These are phyloP conservation scores for Phymorhynchus buccinoides DNA, from an alignment of 1,140 invertebrate species.

Conservation along the genomic window DNA sequence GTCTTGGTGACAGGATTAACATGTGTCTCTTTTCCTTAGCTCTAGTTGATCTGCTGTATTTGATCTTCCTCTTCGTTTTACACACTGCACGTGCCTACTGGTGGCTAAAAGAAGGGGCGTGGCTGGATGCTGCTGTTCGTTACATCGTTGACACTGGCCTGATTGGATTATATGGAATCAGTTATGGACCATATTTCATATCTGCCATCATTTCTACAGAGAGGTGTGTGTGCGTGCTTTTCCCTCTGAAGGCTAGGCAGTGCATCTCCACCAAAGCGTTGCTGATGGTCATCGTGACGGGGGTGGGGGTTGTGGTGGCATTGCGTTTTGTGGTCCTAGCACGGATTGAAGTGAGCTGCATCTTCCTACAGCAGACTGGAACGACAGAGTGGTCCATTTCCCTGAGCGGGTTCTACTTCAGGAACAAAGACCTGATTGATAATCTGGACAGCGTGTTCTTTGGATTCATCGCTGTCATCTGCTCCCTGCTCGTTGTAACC, in stretches of 20 bases:
- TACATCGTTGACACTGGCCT: neutral
- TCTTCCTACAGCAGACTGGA: neutral
- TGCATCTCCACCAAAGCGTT: neutral
- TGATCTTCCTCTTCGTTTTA: neutral
- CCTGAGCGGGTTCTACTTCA: neutral
- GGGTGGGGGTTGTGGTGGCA: neutral
- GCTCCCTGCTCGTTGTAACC: neutral
- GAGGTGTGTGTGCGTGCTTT: slow-evolving; percentile 27
- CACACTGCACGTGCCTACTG: neutral
- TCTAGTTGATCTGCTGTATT: neutral
- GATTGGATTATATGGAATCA: neutral
- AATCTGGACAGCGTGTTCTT: slow-evolving; percentile 14
- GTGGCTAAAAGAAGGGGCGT: neutral
- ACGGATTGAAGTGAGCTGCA: neutral
- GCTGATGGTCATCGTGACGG: neutral
- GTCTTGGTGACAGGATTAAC: slow-evolving; percentile 13
- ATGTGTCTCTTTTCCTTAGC: slow-evolving; percentile 18
- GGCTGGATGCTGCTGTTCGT: neutral
- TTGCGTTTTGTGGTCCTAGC: neutral
- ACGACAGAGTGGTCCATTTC: neutral
- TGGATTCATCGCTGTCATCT: slow-evolving; percentile 15
- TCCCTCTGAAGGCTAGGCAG: neutral
- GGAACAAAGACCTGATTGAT: neutral
- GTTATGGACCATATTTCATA: neutral
- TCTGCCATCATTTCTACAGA: slow-evolving; percentile 4